Base-by-base conservation (phyloP, 1,140 invertebrate species). In the Littorina saxatilis region DNA sequence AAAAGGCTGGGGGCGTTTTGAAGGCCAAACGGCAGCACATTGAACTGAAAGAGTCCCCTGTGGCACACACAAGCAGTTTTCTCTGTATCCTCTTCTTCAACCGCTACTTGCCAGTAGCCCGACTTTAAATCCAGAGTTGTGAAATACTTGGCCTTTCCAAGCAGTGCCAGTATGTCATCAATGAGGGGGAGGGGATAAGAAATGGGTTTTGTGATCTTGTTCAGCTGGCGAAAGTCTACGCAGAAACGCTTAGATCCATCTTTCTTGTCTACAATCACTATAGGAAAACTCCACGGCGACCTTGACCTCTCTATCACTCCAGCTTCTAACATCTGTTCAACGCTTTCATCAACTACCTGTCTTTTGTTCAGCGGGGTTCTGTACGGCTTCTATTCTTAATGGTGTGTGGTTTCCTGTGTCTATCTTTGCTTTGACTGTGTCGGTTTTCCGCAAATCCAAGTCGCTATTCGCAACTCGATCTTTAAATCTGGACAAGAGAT, bases 21-120 rank as follows among this genome's bases (percentile, higher is more conserved):
- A 1, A 88, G 29, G 1, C 86, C 85, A 75, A 87, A 88, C 0
- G 87, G 84, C 81, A 88, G 83, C 0, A 82, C 79, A 20, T 70
- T 68, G 39, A 85, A 89, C 23, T 88, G 47, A 75, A 76, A 88
- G 9, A 83, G 47, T 0, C 84, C 84, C 17, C 58, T 27, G 47
- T 80, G 80, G 58, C 77, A 81, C 13, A 52, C 29, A 81, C 88
- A 88, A 5, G 86, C 86, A 1, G 93, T 93, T 72, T 92, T 91
- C 61, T 91, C 75, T 23, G 82, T 88, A 74, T 89, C 88, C 2
- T 86, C 77, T 40, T 81, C 37, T 7, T 90, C 61, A 9, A 94
- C 58, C 47, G 61, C 68, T 3, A 94, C 84, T 79, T 93, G 93
- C 91, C 91, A 92, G 70, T 86, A 91, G 11, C 91, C 90, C 15